Evolutionary conservation across 1,140 invertebrate species (phyloP).

Genomic region (Cryptotermes secundus): DNA sequence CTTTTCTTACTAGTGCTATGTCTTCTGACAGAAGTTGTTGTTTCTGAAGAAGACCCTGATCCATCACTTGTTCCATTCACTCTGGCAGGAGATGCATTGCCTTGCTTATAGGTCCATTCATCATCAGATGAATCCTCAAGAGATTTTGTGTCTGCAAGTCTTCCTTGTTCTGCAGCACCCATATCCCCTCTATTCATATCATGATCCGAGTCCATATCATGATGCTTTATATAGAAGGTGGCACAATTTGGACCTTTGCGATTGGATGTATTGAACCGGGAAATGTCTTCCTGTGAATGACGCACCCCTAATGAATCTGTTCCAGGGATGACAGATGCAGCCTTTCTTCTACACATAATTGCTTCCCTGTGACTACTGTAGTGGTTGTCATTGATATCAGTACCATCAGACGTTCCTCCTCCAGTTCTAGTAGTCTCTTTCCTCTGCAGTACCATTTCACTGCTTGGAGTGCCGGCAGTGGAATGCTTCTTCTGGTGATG

Average conservation of each 20-base stretch:
- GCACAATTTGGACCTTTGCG: slow-evolving; percentile 76
- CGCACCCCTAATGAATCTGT: not conserved
- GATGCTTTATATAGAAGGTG: slow-evolving; percentile 80
- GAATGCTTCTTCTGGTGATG: not conserved
- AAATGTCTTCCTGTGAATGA: not conserved
- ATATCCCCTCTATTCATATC: slow-evolving; percentile 39
- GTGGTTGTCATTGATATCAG: not conserved
- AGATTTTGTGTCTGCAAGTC: not conserved
- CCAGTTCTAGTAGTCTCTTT: not conserved
- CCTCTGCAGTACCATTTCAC: not conserved
- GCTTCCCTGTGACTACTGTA: not conserved
- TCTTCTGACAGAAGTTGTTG: not conserved
- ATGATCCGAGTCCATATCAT: slow-evolving; percentile 77
- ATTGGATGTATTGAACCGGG: slow-evolving; percentile 55
- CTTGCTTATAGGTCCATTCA: slow-evolving; percentile 67
- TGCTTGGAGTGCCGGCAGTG: not conserved
- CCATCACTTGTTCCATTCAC: not conserved
- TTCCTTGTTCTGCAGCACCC: not conserved
- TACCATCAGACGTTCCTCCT: not conserved
- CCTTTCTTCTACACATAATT: not conserved
- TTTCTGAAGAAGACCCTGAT: not conserved
- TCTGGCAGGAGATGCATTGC: slow-evolving; percentile 40
- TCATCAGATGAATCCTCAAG: slow-evolving; percentile 63
- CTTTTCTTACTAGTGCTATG: not conserved
- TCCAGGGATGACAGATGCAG: not conserved